Conservation (phyloP, 2,888 invertebrate species). For the Prostheceraeus crozeri region DNA sequence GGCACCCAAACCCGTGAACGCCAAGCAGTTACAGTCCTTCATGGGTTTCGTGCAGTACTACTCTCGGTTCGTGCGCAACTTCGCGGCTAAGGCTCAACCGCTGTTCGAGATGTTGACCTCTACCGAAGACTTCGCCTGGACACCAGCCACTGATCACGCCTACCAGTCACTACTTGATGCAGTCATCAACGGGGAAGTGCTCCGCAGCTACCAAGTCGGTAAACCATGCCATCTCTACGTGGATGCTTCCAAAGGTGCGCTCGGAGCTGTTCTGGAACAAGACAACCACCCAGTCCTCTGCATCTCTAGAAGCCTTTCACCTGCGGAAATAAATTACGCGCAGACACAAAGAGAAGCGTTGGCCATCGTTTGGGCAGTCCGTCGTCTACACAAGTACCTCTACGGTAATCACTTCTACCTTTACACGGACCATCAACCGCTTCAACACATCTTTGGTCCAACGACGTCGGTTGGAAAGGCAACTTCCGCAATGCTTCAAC, state of each 20-base stretch:
- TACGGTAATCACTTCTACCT: constrained; percentile 16
- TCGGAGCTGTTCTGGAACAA: constrained; percentile 21
- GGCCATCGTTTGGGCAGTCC: constrained; percentile 21
- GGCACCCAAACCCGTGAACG: constrained; percentile 1
- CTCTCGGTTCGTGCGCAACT: constrained; percentile 11
- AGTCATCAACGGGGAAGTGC: constrained; percentile 4
- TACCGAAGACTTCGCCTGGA: constrained; percentile 1
- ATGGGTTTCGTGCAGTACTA: constrained; percentile 12
- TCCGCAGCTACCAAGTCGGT: neutral
- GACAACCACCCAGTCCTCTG: constrained; percentile 14
- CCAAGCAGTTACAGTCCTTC: neutral
- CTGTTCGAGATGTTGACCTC: constrained; percentile 6
- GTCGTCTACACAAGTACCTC: constrained; percentile 3
- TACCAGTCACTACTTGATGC: neutral
- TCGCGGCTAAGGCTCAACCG: constrained; percentile 5
- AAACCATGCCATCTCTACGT: neutral
- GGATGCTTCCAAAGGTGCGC: constrained; percentile 6
- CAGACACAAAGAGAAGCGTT: constrained; percentile 14
- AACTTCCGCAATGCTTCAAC: constrained; percentile 13
- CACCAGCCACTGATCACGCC: neutral
- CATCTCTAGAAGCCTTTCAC: neutral
- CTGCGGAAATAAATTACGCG: neutral
- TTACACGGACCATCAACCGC: constrained; percentile 1
- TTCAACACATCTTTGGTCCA: neutral
- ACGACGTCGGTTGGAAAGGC: neutral